phyloP scores from a whole-genome alignment of 2,888 invertebrate species.

The Hartigia nigra region DNA sequence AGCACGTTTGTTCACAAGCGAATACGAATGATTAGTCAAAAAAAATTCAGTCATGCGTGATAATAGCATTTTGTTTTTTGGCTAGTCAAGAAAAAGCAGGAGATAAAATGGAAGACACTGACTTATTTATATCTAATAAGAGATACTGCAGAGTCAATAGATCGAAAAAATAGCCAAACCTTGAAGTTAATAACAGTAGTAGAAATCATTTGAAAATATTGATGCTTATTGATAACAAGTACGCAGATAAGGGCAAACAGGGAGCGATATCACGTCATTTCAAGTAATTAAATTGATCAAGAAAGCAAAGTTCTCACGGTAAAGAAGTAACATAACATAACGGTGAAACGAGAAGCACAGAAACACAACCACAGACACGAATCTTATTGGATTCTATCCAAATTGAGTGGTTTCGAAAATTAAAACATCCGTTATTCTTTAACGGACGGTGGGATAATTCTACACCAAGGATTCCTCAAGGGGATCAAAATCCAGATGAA shows the following conservation, averaged over 20 bases:
- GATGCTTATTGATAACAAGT: not conserved
- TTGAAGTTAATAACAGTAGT: not conserved
- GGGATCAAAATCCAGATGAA: slow-evolving; percentile 37
- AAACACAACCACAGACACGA: not conserved
- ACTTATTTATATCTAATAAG: not conserved
- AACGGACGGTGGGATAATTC: not conserved
- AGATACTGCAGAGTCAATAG: not conserved
- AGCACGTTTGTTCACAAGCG: not conserved
- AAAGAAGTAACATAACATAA: not conserved
- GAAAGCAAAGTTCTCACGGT: not conserved
- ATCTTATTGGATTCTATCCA: not conserved
- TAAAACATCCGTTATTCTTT: not conserved
- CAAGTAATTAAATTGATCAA: not conserved
- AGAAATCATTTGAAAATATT: not conserved
- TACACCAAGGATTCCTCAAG: slow-evolving; percentile 40
- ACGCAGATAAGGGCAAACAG: not conserved
- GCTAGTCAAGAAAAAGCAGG: not conserved
- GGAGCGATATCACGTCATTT: not conserved
- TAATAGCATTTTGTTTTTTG: not conserved
- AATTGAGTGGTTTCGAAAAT: not conserved
- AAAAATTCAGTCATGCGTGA: not conserved
- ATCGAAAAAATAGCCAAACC: not conserved
- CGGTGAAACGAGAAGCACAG: not conserved
- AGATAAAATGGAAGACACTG: not conserved
- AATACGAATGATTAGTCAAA: not conserved